Percentiles rank a stretch among this genome's conserved stretches.
Evolutionary conservation across 2,888 invertebrate genomes (phyloP).

Genomic region (Epinotia demarniana): DNA sequence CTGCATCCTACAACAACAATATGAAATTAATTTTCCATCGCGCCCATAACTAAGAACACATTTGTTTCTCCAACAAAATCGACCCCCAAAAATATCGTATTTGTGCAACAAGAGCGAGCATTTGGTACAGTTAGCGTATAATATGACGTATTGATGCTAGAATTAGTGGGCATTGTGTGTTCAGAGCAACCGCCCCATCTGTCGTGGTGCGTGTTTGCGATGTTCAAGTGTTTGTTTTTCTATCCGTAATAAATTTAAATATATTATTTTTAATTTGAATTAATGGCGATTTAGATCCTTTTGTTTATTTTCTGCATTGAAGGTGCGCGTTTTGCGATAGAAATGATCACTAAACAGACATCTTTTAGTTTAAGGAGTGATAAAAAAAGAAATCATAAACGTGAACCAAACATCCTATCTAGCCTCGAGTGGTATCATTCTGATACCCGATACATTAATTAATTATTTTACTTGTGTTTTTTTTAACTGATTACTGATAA

Average conservation of each 20-base stretch:
- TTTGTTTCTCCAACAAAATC: constrained; percentile 33
- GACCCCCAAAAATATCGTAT: constrained; percentile 59
- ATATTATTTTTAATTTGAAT: constrained; percentile 8
- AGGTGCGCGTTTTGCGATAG: not conserved
- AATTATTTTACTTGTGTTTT: too few species aligned
- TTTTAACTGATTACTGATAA: not conserved
- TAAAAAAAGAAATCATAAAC: not conserved
- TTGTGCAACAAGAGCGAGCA: constrained; percentile 67
- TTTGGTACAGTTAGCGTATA: constrained; percentile 65
- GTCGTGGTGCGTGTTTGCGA: constrained; percentile 63
- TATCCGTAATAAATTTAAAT: constrained; percentile 14
- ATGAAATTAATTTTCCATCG: not conserved
- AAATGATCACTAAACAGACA: not conserved
- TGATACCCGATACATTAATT: too few species aligned
- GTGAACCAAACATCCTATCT: not conserved
- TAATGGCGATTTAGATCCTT: constrained; percentile 52
- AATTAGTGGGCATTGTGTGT: constrained; percentile 79
- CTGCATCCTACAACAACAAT: not conserved
- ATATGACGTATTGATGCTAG: constrained; percentile 71
- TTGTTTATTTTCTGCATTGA: not conserved
- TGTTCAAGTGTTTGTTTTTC: constrained; percentile 59
- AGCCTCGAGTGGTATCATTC: too few species aligned
- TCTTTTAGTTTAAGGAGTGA: not conserved
- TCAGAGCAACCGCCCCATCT: constrained; percentile 70
- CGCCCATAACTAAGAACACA: constrained; percentile 36